phyloP scores from a whole-genome alignment of 2,113 vertebrate genomes.

The Nycticryphes semicollaris region DNA sequence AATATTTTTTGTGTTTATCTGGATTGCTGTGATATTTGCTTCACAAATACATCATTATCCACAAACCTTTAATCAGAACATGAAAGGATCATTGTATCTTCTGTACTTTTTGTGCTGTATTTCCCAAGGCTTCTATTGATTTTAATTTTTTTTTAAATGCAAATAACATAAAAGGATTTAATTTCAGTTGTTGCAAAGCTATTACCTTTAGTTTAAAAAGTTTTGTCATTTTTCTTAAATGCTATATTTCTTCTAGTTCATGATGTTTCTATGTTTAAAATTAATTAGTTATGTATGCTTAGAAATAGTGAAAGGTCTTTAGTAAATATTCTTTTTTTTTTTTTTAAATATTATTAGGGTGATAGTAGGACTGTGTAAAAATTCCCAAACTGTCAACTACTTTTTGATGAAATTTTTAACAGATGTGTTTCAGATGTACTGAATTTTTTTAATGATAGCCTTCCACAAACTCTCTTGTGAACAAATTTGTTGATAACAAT shows the following conservation, averaged over 20 bases:
- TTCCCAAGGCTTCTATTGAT: conserved; percentile 7
- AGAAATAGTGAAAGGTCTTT: not conserved
- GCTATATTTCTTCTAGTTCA: not conserved
- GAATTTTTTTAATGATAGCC: not conserved
- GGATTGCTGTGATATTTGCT: not conserved
- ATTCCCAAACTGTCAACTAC: not conserved
- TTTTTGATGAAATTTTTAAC: not conserved
- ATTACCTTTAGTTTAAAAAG: conserved; percentile 5
- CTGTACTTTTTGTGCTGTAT: conserved; percentile 9
- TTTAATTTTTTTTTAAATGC: not conserved
- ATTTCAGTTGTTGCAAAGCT: not conserved
- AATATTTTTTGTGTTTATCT: not conserved
- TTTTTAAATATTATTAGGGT: not conserved
- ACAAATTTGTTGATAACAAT: not conserved
- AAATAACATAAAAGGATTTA: conserved; percentile 4
- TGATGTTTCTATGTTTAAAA: not conserved
- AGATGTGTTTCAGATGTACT: not conserved
- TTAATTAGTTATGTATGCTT: not conserved
- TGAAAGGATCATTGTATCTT: conserved; percentile 32
- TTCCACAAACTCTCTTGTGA: not conserved
- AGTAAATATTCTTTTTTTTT: not conserved
- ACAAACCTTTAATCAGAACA: not conserved
- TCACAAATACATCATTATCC: not conserved
- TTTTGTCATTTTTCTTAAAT: not conserved
- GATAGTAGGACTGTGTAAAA: not conserved